Base-by-base conservation (phyloP, 2,113 vertebrate species). In the Corythoichthys intestinalis region DNA sequence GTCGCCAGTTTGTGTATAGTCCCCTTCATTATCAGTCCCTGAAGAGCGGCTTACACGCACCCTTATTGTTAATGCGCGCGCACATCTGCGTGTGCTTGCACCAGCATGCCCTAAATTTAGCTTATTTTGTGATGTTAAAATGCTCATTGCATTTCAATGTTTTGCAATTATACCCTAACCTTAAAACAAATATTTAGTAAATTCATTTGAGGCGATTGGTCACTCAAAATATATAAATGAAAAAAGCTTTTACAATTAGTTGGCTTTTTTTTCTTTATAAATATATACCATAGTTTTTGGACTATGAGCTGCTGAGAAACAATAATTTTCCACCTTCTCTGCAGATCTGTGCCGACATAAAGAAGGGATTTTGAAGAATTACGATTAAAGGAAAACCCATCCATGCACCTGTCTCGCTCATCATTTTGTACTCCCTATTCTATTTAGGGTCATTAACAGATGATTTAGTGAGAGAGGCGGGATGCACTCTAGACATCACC, bases 11-110 rank as follows among this genome's bases (percentile, higher is more conserved):
- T 81, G 68, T 81, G 79, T 75, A 49, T 38, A 54, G 58, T 66
- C 75, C 76, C 84, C 81, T 84, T 87, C 82, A 83, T 87, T 87
- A 87, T 86, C 76, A 82, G 71, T 87, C 70, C 59, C 74, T 52
- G 75, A 75, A 72, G 70, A 77, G 63, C 65, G 71, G 73, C 70
- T 77, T 80, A 75, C 62, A 67, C 59, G 69, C 67, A 15, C 69
- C 63, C 67, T 34, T 59, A 39, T 39, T 37, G 58, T 28, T 46
- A 5, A 67, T 6, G 39, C 38, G 35, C 60, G 46, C 53, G 69
- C 56, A 52, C 73, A 66, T 50, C 61, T 56, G 67, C 41, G 53
- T 57, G 53, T n/a, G 35, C 66, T 63, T 39, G 52, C 54, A 66
- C 63, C 65, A 66, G 58, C 41, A 47, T 47, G 38, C 0, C n/a